phyloP scores from a whole-genome alignment of 2,888 invertebrate species.

The Himalopsyche japonica region DNA sequence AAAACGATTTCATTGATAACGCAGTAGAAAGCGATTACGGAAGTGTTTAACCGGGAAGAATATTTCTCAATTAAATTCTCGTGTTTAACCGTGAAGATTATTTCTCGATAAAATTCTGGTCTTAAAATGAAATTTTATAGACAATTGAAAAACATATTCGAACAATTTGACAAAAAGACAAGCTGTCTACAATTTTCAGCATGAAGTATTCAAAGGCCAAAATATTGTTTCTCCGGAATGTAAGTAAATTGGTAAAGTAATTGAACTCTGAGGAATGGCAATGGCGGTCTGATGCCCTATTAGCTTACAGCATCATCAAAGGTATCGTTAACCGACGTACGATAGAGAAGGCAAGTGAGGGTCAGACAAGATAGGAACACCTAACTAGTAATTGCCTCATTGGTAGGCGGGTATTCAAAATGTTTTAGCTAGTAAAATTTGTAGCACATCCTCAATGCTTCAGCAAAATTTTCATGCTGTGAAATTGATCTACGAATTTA shows the following conservation, averaged over 20 bases:
- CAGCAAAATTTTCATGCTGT: no score
- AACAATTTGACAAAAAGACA: neutral
- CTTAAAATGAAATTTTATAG: no score
- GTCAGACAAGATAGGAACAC: neutral
- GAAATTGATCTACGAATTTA: no score
- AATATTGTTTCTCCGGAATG: conserved; percentile 12
- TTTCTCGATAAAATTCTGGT: no score
- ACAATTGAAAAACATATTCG: no score
- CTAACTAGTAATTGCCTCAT: conserved; percentile 6
- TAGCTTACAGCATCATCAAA: conserved; percentile 23
- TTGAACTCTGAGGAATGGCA: conserved; percentile 25
- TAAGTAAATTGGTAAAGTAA: conserved; percentile 22
- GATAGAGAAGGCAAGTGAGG: neutral
- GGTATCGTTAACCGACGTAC: conserved; percentile 20
- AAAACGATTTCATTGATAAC: no score
- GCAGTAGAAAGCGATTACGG: no score
- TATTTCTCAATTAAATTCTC: no score
- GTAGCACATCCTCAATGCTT: neutral
- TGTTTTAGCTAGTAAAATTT: neutral
- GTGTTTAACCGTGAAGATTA: no score
- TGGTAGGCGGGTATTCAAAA: neutral
- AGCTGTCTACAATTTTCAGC: neutral
- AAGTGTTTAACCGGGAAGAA: no score
- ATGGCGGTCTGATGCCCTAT: conserved; percentile 20
- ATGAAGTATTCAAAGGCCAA: neutral